These are phyloP conservation scores for Agrypnia vestita DNA, from an alignment of 1,140 invertebrate genomes.

Conservation along the genomic window DNA sequence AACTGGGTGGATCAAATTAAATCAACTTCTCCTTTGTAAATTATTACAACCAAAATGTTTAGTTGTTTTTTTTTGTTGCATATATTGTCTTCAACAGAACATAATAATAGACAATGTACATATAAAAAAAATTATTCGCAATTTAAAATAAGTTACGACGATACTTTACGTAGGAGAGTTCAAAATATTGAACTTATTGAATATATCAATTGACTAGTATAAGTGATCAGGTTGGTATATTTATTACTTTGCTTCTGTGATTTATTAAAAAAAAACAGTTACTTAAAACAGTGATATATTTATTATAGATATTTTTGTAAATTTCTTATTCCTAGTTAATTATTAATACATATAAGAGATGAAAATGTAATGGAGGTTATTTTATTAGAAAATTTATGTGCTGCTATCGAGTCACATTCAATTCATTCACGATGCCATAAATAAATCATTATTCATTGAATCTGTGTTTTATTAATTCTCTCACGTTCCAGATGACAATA, in stretches of 20 bases:
- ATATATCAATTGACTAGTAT: too few relatives aligned
- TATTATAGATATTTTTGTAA: constrained; percentile 16
- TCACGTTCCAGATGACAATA: too few relatives aligned
- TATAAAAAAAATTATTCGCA: too few relatives aligned
- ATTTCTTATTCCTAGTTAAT: background rate
- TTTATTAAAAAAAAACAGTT: background rate
- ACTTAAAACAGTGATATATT: constrained; percentile 27
- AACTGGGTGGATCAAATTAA: too few relatives aligned
- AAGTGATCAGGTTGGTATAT: background rate
- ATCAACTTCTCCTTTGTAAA: too few relatives aligned
- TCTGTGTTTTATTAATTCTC: constrained; percentile 6
- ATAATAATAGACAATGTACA: too few relatives aligned
- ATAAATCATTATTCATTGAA: constrained; percentile 12
- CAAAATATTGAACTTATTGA: too few relatives aligned
- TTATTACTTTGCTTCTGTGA: constrained; percentile 6
- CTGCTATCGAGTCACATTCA: background rate
- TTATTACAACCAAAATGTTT: too few relatives aligned
- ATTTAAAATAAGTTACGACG: too few relatives aligned
- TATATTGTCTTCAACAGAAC: too few relatives aligned
- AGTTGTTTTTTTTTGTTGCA: too few relatives aligned
- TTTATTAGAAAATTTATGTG: background rate
- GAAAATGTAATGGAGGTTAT: background rate
- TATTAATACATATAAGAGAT: background rate
- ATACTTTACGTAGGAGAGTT: too few relatives aligned
- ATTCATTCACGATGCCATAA: constrained; percentile 14